Conservation (phyloP, 2,113 vertebrate species). For the Onychostruthus taczanowskii region DNA sequence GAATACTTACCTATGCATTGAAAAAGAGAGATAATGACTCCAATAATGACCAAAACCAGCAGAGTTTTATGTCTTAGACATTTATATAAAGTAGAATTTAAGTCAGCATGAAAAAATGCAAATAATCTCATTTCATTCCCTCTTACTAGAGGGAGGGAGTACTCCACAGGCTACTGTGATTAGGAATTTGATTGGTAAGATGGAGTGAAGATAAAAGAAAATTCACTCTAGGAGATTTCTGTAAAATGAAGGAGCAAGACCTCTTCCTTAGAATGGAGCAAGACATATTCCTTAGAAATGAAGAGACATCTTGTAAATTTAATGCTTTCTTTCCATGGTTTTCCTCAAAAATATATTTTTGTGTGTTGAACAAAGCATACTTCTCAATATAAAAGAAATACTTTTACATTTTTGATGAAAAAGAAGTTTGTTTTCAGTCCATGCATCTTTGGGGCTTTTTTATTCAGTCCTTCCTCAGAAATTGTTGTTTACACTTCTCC, state of each 20-base stretch:
- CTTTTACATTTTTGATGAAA: background rate
- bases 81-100: background rate
- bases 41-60: background rate
- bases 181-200: background rate
- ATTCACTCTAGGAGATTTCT: background rate
- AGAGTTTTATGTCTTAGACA: background rate
- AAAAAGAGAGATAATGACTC: background rate
- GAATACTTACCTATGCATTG: background rate
- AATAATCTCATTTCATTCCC: background rate
- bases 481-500: background rate
- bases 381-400: background rate
- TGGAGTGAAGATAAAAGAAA: background rate
- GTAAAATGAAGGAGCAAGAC: background rate
- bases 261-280: background rate
- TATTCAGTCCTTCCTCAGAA: background rate
- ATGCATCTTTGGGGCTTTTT: fast-evolving
- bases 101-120: background rate
- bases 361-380: background rate
- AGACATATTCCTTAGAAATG: background rate
- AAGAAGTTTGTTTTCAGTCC: background rate
- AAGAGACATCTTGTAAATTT: background rate
- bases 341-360: background rate
- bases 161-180: background rate
- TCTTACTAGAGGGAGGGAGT: background rate
- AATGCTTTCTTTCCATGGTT: background rate